Evolutionary conservation across 1,140 invertebrate genomes (phyloP).

Genomic region (Meloidogyne floridensis): DNA sequence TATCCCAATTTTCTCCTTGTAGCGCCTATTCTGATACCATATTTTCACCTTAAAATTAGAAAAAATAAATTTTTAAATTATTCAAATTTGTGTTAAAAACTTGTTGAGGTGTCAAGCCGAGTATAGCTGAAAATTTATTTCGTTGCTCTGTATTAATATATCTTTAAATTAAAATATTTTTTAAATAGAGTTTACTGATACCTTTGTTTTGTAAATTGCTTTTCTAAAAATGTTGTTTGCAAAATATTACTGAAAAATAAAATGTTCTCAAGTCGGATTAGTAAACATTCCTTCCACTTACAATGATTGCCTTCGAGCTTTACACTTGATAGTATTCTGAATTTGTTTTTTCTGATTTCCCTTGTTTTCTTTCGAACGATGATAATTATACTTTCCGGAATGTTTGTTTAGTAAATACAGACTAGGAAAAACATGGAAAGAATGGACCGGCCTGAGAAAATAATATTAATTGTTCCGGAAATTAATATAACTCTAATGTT

Average conservation of each 20-base stretch:
- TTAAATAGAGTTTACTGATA: background rate
- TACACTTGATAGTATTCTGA: background rate
- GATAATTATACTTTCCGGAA: too few species aligned
- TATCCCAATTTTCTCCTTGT: background rate
- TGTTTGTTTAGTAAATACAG: too few species aligned
- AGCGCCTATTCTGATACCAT: background rate
- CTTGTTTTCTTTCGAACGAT: background rate
- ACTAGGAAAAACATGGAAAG: background rate
- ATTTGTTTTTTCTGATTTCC: background rate
- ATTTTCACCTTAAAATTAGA: background rate
- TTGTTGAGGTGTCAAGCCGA: background rate
- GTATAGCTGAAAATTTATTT: background rate
- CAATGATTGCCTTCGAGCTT: background rate
- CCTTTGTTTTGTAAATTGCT: slow-evolving; percentile 3
- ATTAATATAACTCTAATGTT: too few species aligned
- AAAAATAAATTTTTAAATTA: background rate
- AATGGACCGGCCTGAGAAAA: background rate
- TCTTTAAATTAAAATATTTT: background rate
- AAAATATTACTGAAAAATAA: background rate
- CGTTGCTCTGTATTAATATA: background rate
- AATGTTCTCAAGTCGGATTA: background rate
- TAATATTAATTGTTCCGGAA: too few species aligned
- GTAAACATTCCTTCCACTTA: background rate
- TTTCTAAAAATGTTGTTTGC: slow-evolving; percentile 7
- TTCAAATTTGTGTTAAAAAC: background rate